Percentiles rank a stretch among this genome's conserved stretches.
These are phyloP conservation scores for Tetraneura akinire DNA, from an alignment of 1,140 invertebrate species.

Conservation along the genomic window DNA sequence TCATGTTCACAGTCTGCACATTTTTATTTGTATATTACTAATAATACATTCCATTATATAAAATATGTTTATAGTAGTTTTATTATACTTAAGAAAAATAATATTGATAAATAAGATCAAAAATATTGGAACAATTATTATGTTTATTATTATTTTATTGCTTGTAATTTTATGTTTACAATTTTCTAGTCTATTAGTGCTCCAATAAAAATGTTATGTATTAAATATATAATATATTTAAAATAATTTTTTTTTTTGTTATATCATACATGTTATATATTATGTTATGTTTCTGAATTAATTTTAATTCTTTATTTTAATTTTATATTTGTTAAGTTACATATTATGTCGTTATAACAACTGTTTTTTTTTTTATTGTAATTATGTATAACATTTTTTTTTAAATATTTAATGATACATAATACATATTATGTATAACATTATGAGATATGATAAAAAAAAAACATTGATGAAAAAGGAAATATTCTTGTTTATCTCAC, in stretches of 20 bases:
- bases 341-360: neutral
- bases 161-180: slow-evolving; percentile 45
- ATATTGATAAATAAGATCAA: slow-evolving; percentile 44
- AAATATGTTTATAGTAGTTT: slow-evolving; percentile 15
- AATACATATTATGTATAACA: neutral
- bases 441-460: neutral
- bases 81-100: slow-evolving; percentile 36
- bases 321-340: slow-evolving; percentile 40
- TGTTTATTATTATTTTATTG: slow-evolving; percentile 33
- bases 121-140: slow-evolving; percentile 47
- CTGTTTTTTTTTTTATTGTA: slow-evolving; percentile 20
- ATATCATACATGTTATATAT: slow-evolving; percentile 48
- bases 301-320: slow-evolving; percentile 39
- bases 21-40: slow-evolving; percentile 34
- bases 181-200: slow-evolving; percentile 48
- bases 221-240: slow-evolving; percentile 1
- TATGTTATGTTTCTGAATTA: slow-evolving; percentile 47
- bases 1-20: slow-evolving; percentile 39
- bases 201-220: slow-evolving; percentile 7
- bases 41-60: slow-evolving; percentile 38
- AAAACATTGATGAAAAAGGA: neutral
- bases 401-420: slow-evolving; percentile 2
- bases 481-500: slow-evolving; percentile 22
- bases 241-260: slow-evolving; percentile 40
- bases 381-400: slow-evolving; percentile 12